Conservation (phyloP, 2,888 invertebrate species). For the Yponomeuta sedellus region DNA sequence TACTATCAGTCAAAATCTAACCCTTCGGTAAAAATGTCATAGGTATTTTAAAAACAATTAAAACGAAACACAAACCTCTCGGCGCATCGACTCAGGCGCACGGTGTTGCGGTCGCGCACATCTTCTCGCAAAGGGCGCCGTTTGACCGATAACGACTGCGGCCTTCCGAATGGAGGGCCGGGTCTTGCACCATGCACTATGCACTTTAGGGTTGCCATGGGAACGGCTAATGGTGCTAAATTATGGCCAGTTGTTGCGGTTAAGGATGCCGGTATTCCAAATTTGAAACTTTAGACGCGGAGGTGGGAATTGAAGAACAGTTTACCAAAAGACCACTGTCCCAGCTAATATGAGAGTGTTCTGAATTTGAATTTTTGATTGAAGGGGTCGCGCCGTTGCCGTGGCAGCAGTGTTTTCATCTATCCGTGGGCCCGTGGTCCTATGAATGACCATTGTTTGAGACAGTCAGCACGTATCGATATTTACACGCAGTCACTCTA, state of each 20-base stretch:
- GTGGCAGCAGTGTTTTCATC: no score
- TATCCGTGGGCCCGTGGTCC: no score
- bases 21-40: no score
- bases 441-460: no score
- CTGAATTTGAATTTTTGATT: not conserved
- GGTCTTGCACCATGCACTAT: slow-evolving; percentile 43
- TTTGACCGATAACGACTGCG: slow-evolving; percentile 71
- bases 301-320: no score
- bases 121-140: slow-evolving; percentile 58
- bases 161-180: slow-evolving; percentile 48
- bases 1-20: no score
- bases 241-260: slow-evolving; percentile 12
- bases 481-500: no score
- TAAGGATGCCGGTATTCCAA: not conserved
- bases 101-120: slow-evolving; percentile 33
- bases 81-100: not conserved
- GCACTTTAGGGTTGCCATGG: slow-evolving; percentile 31
- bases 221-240: slow-evolving; percentile 23
- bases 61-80: not conserved
- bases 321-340: no score
- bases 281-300: no score
- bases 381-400: no score
- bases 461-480: no score
- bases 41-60: not conserved
- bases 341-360: not conserved